Evolutionary conservation across 2,113 vertebrate species (phyloP).

Genomic region (Eretmochelys imbricata): DNA sequence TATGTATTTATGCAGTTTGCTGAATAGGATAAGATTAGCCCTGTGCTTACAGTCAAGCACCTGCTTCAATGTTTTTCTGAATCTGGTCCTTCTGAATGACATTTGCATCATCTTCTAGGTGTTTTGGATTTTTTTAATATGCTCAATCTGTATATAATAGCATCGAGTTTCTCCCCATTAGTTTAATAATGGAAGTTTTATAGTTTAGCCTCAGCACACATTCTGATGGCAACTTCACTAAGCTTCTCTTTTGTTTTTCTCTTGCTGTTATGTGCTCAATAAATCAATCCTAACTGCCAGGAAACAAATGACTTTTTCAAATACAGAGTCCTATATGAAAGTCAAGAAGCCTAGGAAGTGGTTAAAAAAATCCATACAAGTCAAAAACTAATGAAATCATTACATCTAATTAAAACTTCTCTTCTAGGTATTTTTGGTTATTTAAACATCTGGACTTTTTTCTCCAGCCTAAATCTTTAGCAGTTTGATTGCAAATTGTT

Average conservation of each 20-base stretch:
- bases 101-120: background rate
- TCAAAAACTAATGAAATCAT: background rate
- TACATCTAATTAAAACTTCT: background rate
- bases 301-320: slow-evolving; percentile 12
- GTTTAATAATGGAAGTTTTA: slow-evolving; percentile 1
- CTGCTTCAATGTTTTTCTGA: background rate
- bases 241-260: slow-evolving; percentile 19
- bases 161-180: background rate
- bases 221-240: slow-evolving; percentile 13
- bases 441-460: background rate
- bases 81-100: background rate
- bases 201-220: background rate
- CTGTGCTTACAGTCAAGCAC: background rate
- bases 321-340: background rate
- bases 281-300: slow-evolving; percentile 6
- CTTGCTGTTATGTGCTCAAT: background rate
- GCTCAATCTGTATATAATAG: background rate
- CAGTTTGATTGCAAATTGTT: background rate
- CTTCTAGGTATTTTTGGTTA: background rate
- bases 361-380: slow-evolving; percentile 32
- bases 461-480: background rate
- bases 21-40: background rate
- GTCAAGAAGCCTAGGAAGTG: background rate
- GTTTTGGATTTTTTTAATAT: background rate
- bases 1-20: background rate